Evolutionary conservation across 1,140 invertebrate genomes (phyloP), one percentile per base, ranked within the genome.

Genomic region (Drosophila trapezifrons): DNA sequence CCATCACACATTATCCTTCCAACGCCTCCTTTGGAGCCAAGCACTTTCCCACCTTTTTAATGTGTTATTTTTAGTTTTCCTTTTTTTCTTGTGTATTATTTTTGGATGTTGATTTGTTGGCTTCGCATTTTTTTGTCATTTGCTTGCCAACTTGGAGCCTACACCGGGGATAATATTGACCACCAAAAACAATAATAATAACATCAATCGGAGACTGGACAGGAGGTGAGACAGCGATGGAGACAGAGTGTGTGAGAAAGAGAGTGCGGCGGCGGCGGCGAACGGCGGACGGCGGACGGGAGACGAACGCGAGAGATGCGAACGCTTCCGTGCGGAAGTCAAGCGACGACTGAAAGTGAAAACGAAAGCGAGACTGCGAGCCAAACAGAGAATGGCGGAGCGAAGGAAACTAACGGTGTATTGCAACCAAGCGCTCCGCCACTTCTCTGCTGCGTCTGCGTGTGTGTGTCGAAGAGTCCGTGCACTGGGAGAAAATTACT

Each of bases 301-400:
- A 40, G 49, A 59, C 65, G 64, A 45, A 46, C 40, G 52, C 66
- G 73, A 85, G 63, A 82, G 54, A 76, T 69, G 83, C 82, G 82
- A 86, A 86, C 83, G 71, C 83, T 89, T 82, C 83, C 83, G 83
- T 87, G 72, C 84, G 83, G 83, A 87, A 87, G 83, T 87, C 83
- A 79, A 56, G 69, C 83, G 79, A 83, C 76, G 83, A 87, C 83
- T 87, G 79, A 86, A 87, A 86, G 76, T 86, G 83, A 86, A 86
- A 86, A 65, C 79, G 64, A 80, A 79, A 22, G 4, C 18, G 76
- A 40, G 81, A 62, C 63, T 63, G 40, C 45, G 29, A 17, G 35
- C 64, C 60, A 65, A 47, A 49, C 62, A 47, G 35, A 40, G 43
- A 64, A 64, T 40, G 42, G 35, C 25, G 43, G 25, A 40, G 58